A percentile compares a stretch with the other conserved stretches of the same genome.
These are phyloP conservation scores for Lypha dubia DNA, from an alignment of 2,888 invertebrate species.

Conservation along the genomic window DNA sequence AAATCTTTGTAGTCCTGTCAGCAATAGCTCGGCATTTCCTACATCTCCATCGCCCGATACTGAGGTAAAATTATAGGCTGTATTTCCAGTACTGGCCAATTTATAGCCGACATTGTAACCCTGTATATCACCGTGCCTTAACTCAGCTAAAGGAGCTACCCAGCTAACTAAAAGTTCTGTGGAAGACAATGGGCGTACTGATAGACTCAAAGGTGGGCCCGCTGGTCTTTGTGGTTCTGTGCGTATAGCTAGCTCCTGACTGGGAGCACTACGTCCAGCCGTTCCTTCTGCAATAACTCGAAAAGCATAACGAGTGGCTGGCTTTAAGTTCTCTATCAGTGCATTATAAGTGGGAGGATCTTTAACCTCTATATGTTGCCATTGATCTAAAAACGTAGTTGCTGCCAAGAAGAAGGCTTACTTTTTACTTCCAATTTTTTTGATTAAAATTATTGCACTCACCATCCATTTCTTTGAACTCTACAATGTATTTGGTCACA, in stretches of 20 bases:
- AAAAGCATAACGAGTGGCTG: slow-evolving; percentile 88
- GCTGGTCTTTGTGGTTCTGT: slow-evolving; percentile 89
- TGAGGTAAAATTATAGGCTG: slow-evolving; percentile 87
- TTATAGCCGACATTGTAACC: slow-evolving; percentile 88
- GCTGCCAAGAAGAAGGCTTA: slow-evolving; percentile 47
- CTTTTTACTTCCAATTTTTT: background rate
- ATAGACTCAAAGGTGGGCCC: slow-evolving; percentile 87
- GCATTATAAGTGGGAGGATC: slow-evolving; percentile 87
- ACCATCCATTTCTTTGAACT: slow-evolving; percentile 87
- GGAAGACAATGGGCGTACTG: slow-evolving; percentile 88
- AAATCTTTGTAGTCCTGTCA: slow-evolving; percentile 87
- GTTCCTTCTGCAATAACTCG: slow-evolving; percentile 90
- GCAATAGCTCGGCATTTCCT: slow-evolving; percentile 86
- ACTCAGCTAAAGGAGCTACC: slow-evolving; percentile 88
- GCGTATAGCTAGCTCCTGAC: slow-evolving; percentile 86
- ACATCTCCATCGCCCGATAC: slow-evolving; percentile 88
- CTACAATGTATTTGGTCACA: slow-evolving; percentile 88
- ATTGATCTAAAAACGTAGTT: slow-evolving; percentile 84
- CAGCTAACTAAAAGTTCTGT: slow-evolving; percentile 90
- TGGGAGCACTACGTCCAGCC: slow-evolving; percentile 88
- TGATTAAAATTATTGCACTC: slow-evolving; percentile 65
- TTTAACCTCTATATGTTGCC: slow-evolving; percentile 87
- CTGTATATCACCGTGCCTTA: slow-evolving; percentile 89
- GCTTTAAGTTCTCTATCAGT: slow-evolving; percentile 87
- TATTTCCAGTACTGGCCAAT: slow-evolving; percentile 83